Evolutionary conservation across 1,140 invertebrate genomes (phyloP), one percentile per base, ranked within the genome.

Genomic region (Gryon sp.): DNA sequence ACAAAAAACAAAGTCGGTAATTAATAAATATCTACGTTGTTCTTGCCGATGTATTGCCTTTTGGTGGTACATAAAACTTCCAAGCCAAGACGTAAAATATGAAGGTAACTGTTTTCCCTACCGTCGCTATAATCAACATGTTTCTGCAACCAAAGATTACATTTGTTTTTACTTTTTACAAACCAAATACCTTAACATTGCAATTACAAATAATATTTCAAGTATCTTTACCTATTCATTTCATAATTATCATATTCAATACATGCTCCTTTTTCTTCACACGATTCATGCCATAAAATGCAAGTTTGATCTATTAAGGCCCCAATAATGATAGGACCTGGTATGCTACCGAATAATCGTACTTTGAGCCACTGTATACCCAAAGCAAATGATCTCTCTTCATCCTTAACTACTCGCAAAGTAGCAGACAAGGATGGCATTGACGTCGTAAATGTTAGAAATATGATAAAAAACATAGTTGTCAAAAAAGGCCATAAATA

Each of bases 321-420:
- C 0, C 95, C 95, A 86, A 96, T 96, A 52, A 96, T 90, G 53
- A 97, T 92, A 0, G 95, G 95, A 9, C 94, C 94, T 0, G 95
- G 95, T 80, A 96, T 96, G 2, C 95, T 96, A n/a, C 94, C 94
- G 83, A 93, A 78, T 34, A 94, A 83, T 11, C 95, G 90, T 4
- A 95, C 93, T 69, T 94, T 92, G 18, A 96, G 94, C 93, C 95
- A 96, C 84, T 97, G 95, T 78, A 97, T 92, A 0, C 95, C 95
- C 19, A 97, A 85, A 0, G 95, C 95, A 89, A 97, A 95, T 1
- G 95, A 94, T 32, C 94, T 90, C 83, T 96, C 94, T 63, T 96
- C 93, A 80, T 94, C 92, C 18, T 92, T 90, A 2, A 97, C 95
- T 74, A 94, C 95, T 80, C 95, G 91, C 1, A 96, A 86, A 0